phyloP scores from a whole-genome alignment of 2,797 vertebrate species.

The Acrossocheilus fasciatus region DNA sequence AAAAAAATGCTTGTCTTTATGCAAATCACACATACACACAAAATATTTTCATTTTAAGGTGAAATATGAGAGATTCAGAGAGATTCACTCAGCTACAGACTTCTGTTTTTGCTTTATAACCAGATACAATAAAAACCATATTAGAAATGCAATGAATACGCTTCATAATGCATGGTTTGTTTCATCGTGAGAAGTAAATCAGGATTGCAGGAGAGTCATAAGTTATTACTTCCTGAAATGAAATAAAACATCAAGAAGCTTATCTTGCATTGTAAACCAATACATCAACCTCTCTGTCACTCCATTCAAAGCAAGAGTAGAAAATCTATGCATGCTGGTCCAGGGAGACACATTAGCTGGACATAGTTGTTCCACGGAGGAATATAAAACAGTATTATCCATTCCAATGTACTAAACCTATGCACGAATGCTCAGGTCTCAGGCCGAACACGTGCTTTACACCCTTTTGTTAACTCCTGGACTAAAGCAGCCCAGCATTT shows the following conservation, averaged over 20 bases:
- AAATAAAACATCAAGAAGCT: slow-evolving; percentile 29
- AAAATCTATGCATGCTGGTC: slow-evolving; percentile 17
- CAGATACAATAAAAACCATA: background rate
- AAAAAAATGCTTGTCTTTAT: background rate
- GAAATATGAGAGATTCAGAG: background rate
- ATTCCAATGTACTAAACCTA: slow-evolving; percentile 2
- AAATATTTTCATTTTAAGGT: background rate
- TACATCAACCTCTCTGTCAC: slow-evolving; percentile 25
- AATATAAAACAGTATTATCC: background rate
- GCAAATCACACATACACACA: background rate
- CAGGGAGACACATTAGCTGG: slow-evolving; percentile 17
- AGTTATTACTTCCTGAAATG: background rate
- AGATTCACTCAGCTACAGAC: background rate
- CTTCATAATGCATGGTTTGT: background rate
- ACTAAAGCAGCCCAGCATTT: slow-evolving; percentile 8
- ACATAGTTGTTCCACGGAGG: slow-evolving; percentile 5
- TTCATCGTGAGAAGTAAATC: background rate
- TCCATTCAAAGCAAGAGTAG: slow-evolving; percentile 7
- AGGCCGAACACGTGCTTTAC: background rate
- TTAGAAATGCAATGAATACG: background rate
- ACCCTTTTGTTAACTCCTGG: slow-evolving; percentile 27
- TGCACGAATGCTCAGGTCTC: background rate
- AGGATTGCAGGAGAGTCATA: background rate
- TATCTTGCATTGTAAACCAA: slow-evolving; percentile 25
- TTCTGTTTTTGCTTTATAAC: slow-evolving; percentile 7